Percentiles rank a stretch among this genome's conserved stretches.
Evolutionary conservation across 2,113 vertebrate genomes (phyloP).

Genomic region (Cyanistes caeruleus): DNA sequence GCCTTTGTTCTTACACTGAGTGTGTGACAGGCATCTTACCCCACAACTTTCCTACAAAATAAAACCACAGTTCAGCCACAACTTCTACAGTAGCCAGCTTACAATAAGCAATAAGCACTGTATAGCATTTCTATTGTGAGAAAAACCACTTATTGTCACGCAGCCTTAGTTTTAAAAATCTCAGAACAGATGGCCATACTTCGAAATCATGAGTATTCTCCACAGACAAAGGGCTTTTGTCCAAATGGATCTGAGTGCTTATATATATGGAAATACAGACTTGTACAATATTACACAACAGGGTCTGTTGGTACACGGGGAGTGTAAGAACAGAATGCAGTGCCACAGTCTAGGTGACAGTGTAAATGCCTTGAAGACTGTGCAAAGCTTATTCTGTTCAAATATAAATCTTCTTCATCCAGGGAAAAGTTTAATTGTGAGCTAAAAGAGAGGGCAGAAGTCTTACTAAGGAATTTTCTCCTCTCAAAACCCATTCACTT

Average conservation of each 20-base stretch:
- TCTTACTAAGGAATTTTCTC: not conserved
- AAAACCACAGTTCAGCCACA: not conserved
- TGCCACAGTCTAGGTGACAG: not conserved
- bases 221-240: constrained; percentile 55
- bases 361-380: not conserved
- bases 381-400: not conserved
- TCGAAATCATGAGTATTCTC: constrained; percentile 39
- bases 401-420: not conserved
- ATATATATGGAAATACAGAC: constrained; percentile 61
- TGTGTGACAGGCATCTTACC: not conserved
- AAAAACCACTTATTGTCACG: not conserved
- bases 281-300: not conserved
- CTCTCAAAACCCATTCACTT: not conserved
- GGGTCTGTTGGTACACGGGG: not conserved
- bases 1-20: not conserved
- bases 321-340: not conserved
- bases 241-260: constrained; percentile 40
- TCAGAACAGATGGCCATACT: constrained; percentile 56
- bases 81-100: fast-evolving
- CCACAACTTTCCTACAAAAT: not conserved
- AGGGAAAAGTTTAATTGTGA: not conserved
- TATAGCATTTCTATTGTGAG: not conserved
- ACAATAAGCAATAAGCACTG: constrained; percentile 27
- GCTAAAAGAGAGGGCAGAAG: not conserved
- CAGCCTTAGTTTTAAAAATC: constrained; percentile 29